A percentile compares a stretch with the other conserved stretches of the same genome.
These are phyloP conservation scores for Lasioglossum pauxillum DNA, from an alignment of 2,888 invertebrate genomes.

Conservation along the genomic window DNA sequence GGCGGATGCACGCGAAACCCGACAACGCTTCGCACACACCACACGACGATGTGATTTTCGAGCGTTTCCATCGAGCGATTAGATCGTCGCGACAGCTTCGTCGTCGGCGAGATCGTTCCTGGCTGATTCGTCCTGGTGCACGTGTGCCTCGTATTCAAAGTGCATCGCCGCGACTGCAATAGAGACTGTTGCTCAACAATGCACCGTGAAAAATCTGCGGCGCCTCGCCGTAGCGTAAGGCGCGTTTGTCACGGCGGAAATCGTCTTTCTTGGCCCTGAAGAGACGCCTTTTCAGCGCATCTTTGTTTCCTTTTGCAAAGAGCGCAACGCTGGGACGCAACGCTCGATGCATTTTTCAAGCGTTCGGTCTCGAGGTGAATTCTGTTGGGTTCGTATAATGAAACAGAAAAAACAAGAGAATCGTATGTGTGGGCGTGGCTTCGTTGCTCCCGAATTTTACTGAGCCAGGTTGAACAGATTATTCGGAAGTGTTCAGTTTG, in stretches of 20 bases:
- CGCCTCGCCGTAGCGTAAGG: not conserved
- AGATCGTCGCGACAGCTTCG: not conserved
- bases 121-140: constrained; percentile 9
- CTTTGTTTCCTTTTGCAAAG: not conserved
- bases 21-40: not conserved
- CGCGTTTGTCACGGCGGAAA: constrained; percentile 14
- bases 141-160: not conserved
- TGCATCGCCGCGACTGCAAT: constrained; percentile 17
- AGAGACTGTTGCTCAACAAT: constrained; percentile 14
- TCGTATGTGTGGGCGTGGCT: not conserved
- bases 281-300: not conserved
- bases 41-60: constrained; percentile 16
- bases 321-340: not conserved
- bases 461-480: not conserved
- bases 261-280: constrained; percentile 5
- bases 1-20: constrained; percentile 42
- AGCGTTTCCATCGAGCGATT: not conserved
- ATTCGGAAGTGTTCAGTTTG: not conserved
- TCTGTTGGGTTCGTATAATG: not conserved
- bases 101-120: not conserved
- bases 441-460: not conserved
- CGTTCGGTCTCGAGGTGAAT: not conserved
- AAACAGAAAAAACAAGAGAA: too few species aligned
- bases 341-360: not conserved
- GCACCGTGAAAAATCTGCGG: constrained; percentile 9